Conservation (phyloP, 2,113 vertebrate genomes). For the Saiga tatarica region DNA sequence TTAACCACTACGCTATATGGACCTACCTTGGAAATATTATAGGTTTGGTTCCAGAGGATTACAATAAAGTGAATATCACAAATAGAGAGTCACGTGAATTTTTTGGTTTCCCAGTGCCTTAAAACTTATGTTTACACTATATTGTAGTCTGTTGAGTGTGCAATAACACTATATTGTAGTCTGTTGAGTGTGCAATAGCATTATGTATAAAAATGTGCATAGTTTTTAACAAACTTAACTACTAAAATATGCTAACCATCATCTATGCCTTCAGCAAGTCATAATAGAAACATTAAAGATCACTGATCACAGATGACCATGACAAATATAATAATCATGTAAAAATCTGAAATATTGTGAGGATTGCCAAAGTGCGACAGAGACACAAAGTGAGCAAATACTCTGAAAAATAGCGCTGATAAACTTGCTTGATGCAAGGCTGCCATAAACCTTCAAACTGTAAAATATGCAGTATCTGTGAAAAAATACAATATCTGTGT, state of each 20-base stretch:
- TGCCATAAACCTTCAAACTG: not conserved
- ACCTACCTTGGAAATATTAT: not conserved
- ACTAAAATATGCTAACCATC: not conserved
- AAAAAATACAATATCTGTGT: not conserved
- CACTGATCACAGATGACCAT: not conserved
- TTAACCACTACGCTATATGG: not conserved
- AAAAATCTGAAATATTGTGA: not conserved
- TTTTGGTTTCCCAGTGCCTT: not conserved
- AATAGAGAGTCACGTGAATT: not conserved
- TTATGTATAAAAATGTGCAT: not conserved
- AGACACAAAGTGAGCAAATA: not conserved
- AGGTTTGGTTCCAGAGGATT: not conserved
- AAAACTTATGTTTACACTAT: not conserved
- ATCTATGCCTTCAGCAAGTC: not conserved
- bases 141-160: not conserved
- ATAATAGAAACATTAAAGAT: not conserved
- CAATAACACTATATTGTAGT: not conserved
- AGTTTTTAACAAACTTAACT: not conserved
- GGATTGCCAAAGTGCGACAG: not conserved
- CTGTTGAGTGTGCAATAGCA: not conserved
- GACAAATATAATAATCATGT: not conserved
- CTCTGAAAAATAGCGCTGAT: not conserved
- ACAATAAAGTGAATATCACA: not conserved
- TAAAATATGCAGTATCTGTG: not conserved
- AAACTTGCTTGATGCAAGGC: not conserved